These are phyloP conservation scores for Vespertilio murinus DNA, from an alignment of 2,797 vertebrate genomes.

Conservation along the genomic window DNA sequence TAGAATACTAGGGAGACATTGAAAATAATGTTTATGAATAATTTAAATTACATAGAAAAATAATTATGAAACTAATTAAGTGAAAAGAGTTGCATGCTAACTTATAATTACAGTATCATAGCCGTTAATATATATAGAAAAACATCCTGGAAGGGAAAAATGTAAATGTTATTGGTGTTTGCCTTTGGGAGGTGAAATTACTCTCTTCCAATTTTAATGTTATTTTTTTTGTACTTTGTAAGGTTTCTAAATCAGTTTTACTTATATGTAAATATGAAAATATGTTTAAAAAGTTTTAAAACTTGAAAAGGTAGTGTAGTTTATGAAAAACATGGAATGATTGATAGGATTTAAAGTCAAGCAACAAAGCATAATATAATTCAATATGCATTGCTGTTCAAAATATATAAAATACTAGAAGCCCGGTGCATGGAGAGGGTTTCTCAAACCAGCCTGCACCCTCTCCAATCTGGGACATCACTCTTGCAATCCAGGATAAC, in stretches of 20 bases:
- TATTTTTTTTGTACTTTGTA: constrained; percentile 24
- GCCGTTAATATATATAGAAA: neutral
- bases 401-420: neutral
- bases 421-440: too few relatives aligned
- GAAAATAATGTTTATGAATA: constrained; percentile 37
- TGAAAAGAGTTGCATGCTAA: neutral
- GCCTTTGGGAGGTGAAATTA: neutral
- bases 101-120: neutral
- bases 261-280: constrained; percentile 8
- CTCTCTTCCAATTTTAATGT: neutral
- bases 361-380: neutral
- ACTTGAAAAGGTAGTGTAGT: neutral
- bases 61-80: constrained; percentile 10
- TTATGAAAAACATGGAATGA: neutral
- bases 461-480: too few relatives aligned
- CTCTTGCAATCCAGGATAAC: too few relatives aligned
- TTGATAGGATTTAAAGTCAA: neutral
- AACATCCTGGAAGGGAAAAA: neutral
- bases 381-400: neutral
- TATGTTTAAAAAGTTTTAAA: constrained; percentile 54
- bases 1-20: constrained; percentile 9
- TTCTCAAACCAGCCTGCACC: too few relatives aligned
- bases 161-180: constrained; percentile 27
- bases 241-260: neutral
- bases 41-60: constrained; percentile 47